These are phyloP conservation scores for Drosophila lutescens DNA, from an alignment of 2,888 invertebrate species.

Conservation along the genomic window DNA sequence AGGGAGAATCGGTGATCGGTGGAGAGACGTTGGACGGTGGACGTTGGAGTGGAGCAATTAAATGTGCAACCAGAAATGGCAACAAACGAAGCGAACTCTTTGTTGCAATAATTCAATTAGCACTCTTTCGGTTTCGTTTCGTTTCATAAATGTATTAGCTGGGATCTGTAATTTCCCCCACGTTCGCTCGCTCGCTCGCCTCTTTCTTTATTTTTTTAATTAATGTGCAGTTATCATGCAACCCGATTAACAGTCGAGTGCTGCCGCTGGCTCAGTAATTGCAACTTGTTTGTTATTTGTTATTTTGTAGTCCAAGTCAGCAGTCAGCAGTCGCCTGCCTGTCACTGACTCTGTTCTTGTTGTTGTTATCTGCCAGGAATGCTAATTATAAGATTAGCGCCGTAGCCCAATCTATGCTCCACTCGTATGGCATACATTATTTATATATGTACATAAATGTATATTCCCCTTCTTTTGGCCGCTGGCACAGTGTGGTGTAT, in stretches of 20 bases:
- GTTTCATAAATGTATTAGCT: slow-evolving; percentile 82
- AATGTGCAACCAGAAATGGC: slow-evolving; percentile 58
- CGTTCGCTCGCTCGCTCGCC: slow-evolving; percentile 2
- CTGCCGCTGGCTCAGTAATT: slow-evolving; percentile 55
- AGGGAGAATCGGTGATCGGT: background rate
- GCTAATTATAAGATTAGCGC: slow-evolving; percentile 78
- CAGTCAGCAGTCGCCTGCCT: slow-evolving; percentile 34
- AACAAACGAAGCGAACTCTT: slow-evolving; percentile 62
- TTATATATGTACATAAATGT: background rate
- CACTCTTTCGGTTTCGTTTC: slow-evolving; percentile 69
- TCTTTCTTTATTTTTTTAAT: slow-evolving; percentile 72
- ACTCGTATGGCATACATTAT: slow-evolving; percentile 16
- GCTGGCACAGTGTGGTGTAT: slow-evolving; percentile 8
- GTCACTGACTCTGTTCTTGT: slow-evolving; percentile 53
- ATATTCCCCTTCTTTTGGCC: slow-evolving; percentile 5
- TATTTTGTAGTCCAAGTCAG: slow-evolving; percentile 61
- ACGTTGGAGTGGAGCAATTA: slow-evolving; percentile 49
- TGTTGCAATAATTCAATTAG: slow-evolving; percentile 82
- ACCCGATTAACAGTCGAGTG: slow-evolving; percentile 74
- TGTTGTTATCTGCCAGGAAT: slow-evolving; percentile 80
- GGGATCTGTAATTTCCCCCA: slow-evolving; percentile 46
- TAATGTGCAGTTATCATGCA: slow-evolving; percentile 81
- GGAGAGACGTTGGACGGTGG: background rate
- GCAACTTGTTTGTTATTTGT: slow-evolving; percentile 78
- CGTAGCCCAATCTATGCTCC: slow-evolving; percentile 44